Evolutionary conservation across 2,113 vertebrate species (phyloP).

Genomic region (Ophthalmolycus amberensis): DNA sequence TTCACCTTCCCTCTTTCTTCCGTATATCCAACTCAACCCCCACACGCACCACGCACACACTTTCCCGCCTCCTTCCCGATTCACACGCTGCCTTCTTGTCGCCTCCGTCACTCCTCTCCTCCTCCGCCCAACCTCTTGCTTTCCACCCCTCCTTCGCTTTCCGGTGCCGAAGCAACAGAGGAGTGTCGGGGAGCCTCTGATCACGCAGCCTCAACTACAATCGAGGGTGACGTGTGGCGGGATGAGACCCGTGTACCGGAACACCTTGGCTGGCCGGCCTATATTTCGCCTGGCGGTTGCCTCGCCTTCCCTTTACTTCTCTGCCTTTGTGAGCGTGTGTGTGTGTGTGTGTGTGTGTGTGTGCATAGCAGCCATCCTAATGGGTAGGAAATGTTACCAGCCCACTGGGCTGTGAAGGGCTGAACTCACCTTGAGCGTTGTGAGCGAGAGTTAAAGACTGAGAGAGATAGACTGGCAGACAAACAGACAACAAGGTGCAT

Average conservation of each 20-base stretch:
- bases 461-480: conserved; percentile 22
- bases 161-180: conserved; percentile 61
- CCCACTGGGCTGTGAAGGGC: conserved; percentile 79
- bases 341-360: not conserved
- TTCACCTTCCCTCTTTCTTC: conserved; percentile 14
- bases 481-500: conserved; percentile 21
- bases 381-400: conserved; percentile 68
- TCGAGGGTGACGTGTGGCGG: conserved; percentile 72
- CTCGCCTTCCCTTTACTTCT: conserved; percentile 27
- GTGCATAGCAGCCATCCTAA: conserved; percentile 43
- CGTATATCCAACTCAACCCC: conserved; percentile 14
- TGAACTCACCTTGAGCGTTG: conserved; percentile 68
- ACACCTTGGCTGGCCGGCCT: conserved; percentile 65
- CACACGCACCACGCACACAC: conserved; percentile 18
- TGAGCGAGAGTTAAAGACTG: conserved; percentile 26
- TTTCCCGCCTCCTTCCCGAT: conserved; percentile 34
- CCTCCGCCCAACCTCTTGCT: conserved; percentile 28
- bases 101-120: conserved; percentile 50
- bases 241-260: conserved; percentile 74
- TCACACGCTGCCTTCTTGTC: conserved; percentile 50
- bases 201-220: conserved; percentile 66
- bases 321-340: conserved; percentile 24
- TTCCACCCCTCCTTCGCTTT: conserved; percentile 35
- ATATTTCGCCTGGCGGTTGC: not conserved
- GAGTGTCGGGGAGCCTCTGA: conserved; percentile 65